Evolutionary conservation across 2,797 vertebrate species (phyloP).

Genomic region (Argentina silus): DNA sequence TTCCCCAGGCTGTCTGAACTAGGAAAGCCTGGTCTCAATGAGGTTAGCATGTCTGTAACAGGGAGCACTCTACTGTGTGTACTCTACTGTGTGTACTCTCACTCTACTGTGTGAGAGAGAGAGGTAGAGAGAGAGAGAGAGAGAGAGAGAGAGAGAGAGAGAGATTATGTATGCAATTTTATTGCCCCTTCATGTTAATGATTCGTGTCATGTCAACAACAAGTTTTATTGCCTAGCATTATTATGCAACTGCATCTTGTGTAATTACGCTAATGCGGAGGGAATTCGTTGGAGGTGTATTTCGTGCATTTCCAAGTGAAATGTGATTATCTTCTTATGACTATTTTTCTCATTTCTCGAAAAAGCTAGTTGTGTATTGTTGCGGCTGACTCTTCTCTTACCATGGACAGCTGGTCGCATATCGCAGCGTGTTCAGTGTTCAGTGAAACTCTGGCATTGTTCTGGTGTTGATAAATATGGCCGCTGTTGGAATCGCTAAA

Average conservation of each 20-base stretch:
- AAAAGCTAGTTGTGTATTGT: no score
- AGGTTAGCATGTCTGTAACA: constrained; percentile 29
- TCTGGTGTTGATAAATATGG: neutral
- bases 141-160: no score
- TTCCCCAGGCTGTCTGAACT: no score
- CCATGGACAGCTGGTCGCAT: no score
- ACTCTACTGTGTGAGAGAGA: neutral
- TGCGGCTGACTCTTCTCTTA: no score
- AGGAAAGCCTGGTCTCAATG: constrained; percentile 6
- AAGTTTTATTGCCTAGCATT: neutral
- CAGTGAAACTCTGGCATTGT: no score
- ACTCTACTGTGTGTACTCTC: no score
- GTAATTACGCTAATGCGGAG: neutral
- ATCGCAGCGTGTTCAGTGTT: no score
- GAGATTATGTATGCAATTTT: neutral
- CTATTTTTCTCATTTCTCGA: no score
- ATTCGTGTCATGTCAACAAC: constrained; percentile 1
- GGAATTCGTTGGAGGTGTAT: neutral
- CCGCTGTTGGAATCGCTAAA: neutral
- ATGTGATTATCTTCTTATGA: no score
- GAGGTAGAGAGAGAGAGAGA: neutral
- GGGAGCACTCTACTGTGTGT: neutral
- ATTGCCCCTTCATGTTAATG: neutral
- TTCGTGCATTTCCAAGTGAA: neutral
- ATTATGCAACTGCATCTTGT: neutral